A percentile compares a stretch with the other conserved stretches of the same genome.
Evolutionary conservation across 2,797 vertebrate species (phyloP).

Genomic region (Prionace glauca): DNA sequence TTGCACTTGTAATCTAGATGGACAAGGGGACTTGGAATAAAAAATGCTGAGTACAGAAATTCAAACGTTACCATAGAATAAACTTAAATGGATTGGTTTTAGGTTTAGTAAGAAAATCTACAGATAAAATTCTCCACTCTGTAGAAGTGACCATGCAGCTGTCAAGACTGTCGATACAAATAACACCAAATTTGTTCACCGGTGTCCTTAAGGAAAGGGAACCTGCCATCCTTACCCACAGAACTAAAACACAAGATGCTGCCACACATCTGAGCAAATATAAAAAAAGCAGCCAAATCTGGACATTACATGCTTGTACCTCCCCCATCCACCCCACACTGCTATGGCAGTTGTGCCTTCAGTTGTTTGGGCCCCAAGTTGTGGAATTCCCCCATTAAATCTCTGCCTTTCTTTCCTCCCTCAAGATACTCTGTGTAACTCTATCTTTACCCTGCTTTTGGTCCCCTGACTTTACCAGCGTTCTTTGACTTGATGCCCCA

Average conservation of each 20-base stretch:
- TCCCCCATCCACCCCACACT: background rate
- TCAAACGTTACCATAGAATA: background rate
- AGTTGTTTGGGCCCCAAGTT: too few species aligned
- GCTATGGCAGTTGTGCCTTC: too few species aligned
- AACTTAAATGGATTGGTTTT: too few species aligned
- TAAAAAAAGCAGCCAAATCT: background rate
- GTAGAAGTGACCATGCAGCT: background rate
- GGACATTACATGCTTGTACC: background rate
- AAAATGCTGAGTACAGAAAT: too few species aligned
- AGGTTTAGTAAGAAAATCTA: background rate
- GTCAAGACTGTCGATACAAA: background rate
- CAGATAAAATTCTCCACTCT: background rate
- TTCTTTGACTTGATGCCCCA: background rate
- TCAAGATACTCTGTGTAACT: background rate
- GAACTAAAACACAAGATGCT: background rate
- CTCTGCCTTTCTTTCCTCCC: too few species aligned
- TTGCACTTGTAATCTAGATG: background rate
- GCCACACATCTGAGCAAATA: too few species aligned
- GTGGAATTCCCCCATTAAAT: too few species aligned
- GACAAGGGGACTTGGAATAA: background rate
- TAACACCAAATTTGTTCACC: background rate
- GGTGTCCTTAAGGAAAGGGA: background rate
- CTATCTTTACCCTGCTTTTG: background rate
- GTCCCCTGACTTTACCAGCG: background rate
- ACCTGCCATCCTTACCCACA: background rate